phyloP scores from a whole-genome alignment of 2,797 vertebrate species.

The Chelmon rostratus region DNA sequence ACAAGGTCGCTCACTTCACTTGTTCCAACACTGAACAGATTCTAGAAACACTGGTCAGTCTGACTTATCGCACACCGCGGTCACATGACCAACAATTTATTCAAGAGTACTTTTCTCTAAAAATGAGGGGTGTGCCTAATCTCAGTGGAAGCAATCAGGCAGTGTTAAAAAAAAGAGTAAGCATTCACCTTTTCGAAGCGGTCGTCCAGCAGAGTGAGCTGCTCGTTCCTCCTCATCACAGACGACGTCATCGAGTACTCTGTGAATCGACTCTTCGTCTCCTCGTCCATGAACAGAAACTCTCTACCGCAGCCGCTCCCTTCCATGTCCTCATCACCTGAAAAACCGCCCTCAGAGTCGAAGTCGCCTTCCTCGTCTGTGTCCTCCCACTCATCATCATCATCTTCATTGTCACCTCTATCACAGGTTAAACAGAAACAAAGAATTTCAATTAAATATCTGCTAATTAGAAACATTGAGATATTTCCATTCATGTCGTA shows the following conservation, averaged over 20 bases:
- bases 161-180: background rate
- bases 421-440: slow-evolving; percentile 30
- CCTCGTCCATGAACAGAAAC: slow-evolving; percentile 92
- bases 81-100: background rate
- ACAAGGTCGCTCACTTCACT: no score
- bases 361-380: slow-evolving; percentile 66
- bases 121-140: background rate
- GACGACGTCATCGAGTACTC: slow-evolving; percentile 96
- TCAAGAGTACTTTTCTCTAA: no score
- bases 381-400: slow-evolving; percentile 90
- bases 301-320: slow-evolving; percentile 66
- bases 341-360: slow-evolving; percentile 69
- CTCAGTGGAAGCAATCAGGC: background rate
- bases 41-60: no score
- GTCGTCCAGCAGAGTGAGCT: slow-evolving; percentile 94
- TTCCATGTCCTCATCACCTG: slow-evolving; percentile 88
- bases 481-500: background rate
- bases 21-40: no score
- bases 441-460: background rate
- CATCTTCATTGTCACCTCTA: slow-evolving; percentile 37
- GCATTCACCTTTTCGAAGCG: slow-evolving; percentile 91
- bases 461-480: background rate
- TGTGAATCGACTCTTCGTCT: slow-evolving; percentile 96
- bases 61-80: no score
- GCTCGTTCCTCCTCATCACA: slow-evolving; percentile 95